Evolutionary conservation across 2,888 invertebrate species (phyloP), one percentile per base, ranked within the genome.

Genomic region (Arctia plantaginis): DNA sequence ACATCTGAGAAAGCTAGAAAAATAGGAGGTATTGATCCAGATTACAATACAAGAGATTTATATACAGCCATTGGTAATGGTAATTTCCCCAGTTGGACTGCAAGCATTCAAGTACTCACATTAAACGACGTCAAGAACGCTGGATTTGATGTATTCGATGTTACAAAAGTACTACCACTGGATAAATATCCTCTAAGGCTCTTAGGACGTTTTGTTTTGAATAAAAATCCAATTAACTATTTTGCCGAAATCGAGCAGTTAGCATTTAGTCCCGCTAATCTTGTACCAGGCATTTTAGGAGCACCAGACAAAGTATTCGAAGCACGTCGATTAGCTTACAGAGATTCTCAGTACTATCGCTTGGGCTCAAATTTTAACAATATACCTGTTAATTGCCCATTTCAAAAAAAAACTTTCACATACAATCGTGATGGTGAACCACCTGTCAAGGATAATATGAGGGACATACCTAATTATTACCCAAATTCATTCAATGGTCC

Each of bases 401-500:
- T 97, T 93, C 94, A 96, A 86, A 96, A 96, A 10, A 90, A 95
- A 47, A 94, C 93, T 71, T 93, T 95, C 78, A 97, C 98, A 88
- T 99, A 98, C 89, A 98, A 99, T 91, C 97, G 99, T 51, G 99
- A 99, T 90, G 99, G 99, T 0, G 95, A 96, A 18, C 97, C 97
- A 95, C 96, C 97, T 41, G 95, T 97, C n/a, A 95, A 96, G 62
- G 97, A 97, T 84, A 99, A 99, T 89, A 98, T 98, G 91, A 97
- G 96, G 59, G 98, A 98, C 39, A 98, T 98, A 7, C 99, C 99
- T 3, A 99, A 99, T 92, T 99, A 99, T 90, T 98, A 97, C 93
- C 99, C 99, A 0, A 99, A 99, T 94, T 98, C 99, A 79, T 99
- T 99, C 91, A 95, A 96, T 80, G 99, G 99, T 0, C 98, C 99